Evolutionary conservation across 2,113 vertebrate genomes (phyloP), one percentile per base, ranked within the genome.

Genomic region (Pongo abelii): DNA sequence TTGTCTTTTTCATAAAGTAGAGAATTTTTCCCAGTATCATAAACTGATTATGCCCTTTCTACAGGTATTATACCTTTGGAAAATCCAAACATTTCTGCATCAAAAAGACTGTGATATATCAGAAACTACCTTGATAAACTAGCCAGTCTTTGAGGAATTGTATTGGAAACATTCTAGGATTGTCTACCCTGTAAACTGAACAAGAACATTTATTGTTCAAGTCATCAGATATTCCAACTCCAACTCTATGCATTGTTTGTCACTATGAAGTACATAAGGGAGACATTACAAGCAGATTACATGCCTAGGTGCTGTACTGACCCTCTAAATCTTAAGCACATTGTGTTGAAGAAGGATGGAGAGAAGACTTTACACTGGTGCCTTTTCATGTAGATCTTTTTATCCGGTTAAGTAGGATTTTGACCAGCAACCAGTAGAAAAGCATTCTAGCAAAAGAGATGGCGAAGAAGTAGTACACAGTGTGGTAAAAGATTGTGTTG

Each of bases 51-150:
- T 50, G 1, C 23, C n/a, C 55, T 80, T 85, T 90, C 69, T 84
- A 16, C 0, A 57, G 20, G 59, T 27, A 91, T 93, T 57, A 22
- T 40, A 46, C 69, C 40, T 74, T 0, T 91, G 57, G 40, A 88
- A 88, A 93, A 93, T 79, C 38, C 20, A 69, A 84, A 55, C 20
- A 93, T 96, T 88, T 95, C 57, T 59, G 61, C 64, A 88, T 91
- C 18, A 72, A 57, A 87, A 92, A 93, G 74, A 6, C 22, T 25
- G 30, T 84, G 59, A 81, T 77, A 75, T 16, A 57, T 80, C 72
- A 81, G 25, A 94, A 94, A 87, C 35, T 67, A 61, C 38, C 52
- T 35, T 38, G 18, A 35, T 61, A 84, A 88, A 32, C 43, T 77
- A 91, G 43, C 16, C 35, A 88, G 48, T 87, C 23, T 89, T 79